Conservation (phyloP, 1,140 invertebrate genomes). For the Meloidogyne exigua region DNA sequence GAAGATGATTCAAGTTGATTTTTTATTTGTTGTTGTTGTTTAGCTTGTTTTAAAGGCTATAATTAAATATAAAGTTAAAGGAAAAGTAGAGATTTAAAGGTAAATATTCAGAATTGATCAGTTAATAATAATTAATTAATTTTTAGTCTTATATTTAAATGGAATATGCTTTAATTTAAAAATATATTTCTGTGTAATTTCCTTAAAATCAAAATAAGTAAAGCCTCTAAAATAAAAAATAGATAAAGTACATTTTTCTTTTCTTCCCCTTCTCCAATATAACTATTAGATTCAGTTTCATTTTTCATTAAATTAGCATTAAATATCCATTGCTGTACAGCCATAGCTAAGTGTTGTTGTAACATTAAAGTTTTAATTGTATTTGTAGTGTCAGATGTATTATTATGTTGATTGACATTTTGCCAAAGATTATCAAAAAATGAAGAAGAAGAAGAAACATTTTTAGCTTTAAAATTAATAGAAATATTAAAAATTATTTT, state of each 20-base stretch:
- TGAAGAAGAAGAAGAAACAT: neutral
- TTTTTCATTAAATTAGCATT: neutral
- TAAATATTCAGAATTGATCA: too few relatives aligned
- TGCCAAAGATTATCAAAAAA: slow-evolving; percentile 14
- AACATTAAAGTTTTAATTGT: slow-evolving; percentile 3
- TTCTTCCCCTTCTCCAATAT: neutral
- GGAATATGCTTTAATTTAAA: too few relatives aligned
- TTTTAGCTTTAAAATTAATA: neutral
- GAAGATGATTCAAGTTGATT: too few relatives aligned
- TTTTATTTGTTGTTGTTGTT: neutral
- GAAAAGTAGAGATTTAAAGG: too few relatives aligned
- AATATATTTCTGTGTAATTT: too few relatives aligned
- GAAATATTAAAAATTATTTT: neutral
- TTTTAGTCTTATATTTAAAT: too few relatives aligned
- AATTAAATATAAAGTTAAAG: too few relatives aligned
- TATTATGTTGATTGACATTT: neutral
- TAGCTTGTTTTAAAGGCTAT: neutral
- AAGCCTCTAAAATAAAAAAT: too few relatives aligned
- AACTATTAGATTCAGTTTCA: neutral
- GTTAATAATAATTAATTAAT: too few relatives aligned
- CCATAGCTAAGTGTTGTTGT: slow-evolving; percentile 17
- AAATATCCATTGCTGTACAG: neutral
- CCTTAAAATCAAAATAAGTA: too few relatives aligned
- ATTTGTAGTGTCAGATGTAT: slow-evolving; percentile 4
- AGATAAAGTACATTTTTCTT: too few relatives aligned